Percentiles rank a stretch among this genome's conserved stretches.
Conservation (phyloP, 2,888 invertebrate species). For the Maniola hyperantus region DNA sequence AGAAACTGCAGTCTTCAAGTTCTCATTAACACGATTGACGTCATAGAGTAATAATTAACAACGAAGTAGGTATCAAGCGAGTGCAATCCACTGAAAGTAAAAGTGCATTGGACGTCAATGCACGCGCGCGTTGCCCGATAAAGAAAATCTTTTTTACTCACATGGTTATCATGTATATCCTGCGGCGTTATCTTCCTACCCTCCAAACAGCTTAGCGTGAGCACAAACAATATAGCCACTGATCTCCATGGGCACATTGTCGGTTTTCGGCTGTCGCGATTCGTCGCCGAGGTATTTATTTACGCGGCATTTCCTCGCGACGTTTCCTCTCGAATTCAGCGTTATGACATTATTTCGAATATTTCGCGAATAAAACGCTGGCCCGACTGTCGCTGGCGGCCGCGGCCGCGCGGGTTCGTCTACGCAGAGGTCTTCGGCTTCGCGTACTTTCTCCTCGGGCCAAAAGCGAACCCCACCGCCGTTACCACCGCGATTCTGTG, state of each 20-base stretch:
- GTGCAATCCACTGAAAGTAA: constrained; percentile 70
- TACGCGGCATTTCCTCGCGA: constrained; percentile 72
- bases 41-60: constrained; percentile 33
- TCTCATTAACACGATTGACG: constrained; percentile 21
- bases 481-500: constrained; percentile 30
- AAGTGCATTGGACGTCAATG: constrained; percentile 70
- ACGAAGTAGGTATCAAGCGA: constrained; percentile 43
- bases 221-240: constrained; percentile 70
- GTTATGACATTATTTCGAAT: constrained; percentile 76
- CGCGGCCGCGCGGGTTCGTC: constrained; percentile 74
- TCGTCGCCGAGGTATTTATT: constrained; percentile 67
- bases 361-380: constrained; percentile 72
- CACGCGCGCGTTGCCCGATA: constrained; percentile 55
- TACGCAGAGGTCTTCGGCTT: constrained; percentile 68
- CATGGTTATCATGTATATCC: constrained; percentile 64
- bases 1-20: background rate
- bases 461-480: constrained; percentile 60
- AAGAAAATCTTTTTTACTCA: constrained; percentile 53
- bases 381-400: constrained; percentile 77
- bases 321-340: constrained; percentile 68
- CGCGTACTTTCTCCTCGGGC: constrained; percentile 72
- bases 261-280: constrained; percentile 53
- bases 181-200: constrained; percentile 62
- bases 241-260: constrained; percentile 79
- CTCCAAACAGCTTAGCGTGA: constrained; percentile 51